These are phyloP conservation scores for Palythoa grandiflora DNA, from an alignment of 92 coral and sea anemone genomes.

Conservation along the genomic window DNA sequence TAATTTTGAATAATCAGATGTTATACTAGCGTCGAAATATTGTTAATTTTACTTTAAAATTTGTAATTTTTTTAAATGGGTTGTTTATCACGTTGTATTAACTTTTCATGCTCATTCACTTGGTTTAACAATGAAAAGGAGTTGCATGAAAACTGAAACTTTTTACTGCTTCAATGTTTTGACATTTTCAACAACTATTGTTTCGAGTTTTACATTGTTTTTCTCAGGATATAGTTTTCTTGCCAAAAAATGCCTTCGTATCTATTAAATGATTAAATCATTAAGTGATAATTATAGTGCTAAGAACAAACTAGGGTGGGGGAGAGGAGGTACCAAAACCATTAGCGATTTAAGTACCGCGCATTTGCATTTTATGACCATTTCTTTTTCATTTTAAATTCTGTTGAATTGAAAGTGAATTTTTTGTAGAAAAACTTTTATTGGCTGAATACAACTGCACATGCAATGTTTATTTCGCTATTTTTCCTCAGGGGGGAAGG, in stretches of 20 bases:
- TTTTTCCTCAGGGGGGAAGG: background rate
- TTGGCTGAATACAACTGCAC: background rate
- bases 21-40: constrained; percentile 1
- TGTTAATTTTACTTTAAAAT: constrained; percentile 1
- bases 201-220: background rate
- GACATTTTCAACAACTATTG: background rate
- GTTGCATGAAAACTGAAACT: background rate
- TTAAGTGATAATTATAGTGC: background rate
- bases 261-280: background rate
- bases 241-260: background rate
- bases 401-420: background rate
- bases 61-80: background rate
- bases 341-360: background rate
- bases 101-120: background rate
- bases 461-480: background rate
- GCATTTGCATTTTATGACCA: background rate
- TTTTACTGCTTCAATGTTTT: background rate
- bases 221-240: background rate
- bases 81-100: background rate
- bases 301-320: background rate
- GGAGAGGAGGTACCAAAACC: background rate
- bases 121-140: background rate
- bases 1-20: background rate
- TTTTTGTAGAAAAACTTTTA: background rate
- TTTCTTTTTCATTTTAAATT: background rate